A percentile compares a stretch with the other conserved stretches of the same genome.
Evolutionary conservation across 92 coral and sea anemone genomes (phyloP).

Genomic region (Virgularia gustaviana): DNA sequence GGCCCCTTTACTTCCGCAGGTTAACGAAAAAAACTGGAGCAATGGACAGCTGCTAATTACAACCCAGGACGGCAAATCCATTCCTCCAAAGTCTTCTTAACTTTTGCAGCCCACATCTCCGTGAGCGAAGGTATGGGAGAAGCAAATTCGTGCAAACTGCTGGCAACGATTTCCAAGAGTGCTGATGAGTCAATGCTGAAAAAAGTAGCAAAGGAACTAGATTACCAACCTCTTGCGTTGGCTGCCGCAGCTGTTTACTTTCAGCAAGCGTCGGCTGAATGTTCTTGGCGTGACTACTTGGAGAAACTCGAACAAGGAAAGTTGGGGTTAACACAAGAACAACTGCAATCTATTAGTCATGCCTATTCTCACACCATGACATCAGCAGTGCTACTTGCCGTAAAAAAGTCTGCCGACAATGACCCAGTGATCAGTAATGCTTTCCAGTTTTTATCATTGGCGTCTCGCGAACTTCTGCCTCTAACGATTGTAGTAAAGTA

Average conservation of each 20-base stretch:
- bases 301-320: neutral
- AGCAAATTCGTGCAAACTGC: constrained; percentile 37
- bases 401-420: neutral
- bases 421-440: neutral
- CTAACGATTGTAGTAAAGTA: neutral
- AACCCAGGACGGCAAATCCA: constrained; percentile 30
- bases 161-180: constrained; percentile 30
- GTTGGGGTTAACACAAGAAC: constrained; percentile 32
- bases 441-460: neutral
- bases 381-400: neutral
- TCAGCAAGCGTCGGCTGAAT: neutral
- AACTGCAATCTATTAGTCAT: neutral
- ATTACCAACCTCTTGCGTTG: constrained; percentile 59
- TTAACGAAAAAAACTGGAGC: constrained; percentile 18
- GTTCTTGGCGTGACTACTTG: constrained; percentile 8
- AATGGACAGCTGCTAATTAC: constrained; percentile 39
- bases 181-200: constrained; percentile 23
- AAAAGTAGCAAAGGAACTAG: constrained; percentile 43
- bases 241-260: constrained; percentile 58
- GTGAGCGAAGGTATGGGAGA: constrained; percentile 49
- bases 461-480: neutral
- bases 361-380: neutral
- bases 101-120: constrained; percentile 10
- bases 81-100: constrained; percentile 16
- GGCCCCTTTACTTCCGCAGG: constrained; percentile 14